Percentiles rank a stretch among this genome's conserved stretches.
These are phyloP conservation scores for Suricata suricatta DNA, from an alignment of 2,113 vertebrate genomes.

Conservation along the genomic window DNA sequence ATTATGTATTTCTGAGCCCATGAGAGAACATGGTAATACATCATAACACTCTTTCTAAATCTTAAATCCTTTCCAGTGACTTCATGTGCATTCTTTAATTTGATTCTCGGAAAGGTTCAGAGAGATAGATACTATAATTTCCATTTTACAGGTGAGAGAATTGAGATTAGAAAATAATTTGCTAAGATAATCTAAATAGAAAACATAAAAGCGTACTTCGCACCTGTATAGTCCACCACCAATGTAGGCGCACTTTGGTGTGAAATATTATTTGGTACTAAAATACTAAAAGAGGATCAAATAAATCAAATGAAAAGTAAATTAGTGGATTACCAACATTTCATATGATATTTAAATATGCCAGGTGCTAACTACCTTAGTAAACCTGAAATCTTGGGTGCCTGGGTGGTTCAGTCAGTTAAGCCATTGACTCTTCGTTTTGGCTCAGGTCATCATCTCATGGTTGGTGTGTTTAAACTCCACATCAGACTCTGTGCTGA, in stretches of 20 bases:
- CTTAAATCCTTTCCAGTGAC: neutral
- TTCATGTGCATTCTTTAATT: neutral
- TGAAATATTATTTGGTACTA: neutral
- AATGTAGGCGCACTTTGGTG: neutral
- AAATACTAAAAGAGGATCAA: neutral
- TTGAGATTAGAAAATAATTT: neutral
- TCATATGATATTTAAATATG: constrained; percentile 2
- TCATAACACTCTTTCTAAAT: neutral
- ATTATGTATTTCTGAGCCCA: neutral
- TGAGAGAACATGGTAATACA: neutral
- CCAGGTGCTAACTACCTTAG: neutral
- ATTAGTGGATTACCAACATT: neutral
- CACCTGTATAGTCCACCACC: neutral
- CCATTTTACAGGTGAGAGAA: neutral
- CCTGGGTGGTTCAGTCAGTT: too few species aligned
- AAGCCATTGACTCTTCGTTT: too few species aligned
- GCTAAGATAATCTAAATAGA: neutral
- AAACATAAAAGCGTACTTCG: neutral
- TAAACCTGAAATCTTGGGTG: neutral
- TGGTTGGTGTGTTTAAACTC: too few species aligned
- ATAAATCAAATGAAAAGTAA: neutral
- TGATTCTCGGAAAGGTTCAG: neutral
- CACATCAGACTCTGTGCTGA: too few species aligned
- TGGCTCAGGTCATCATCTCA: too few species aligned
- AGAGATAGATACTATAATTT: neutral